Base-by-base conservation (phyloP, 2,113 vertebrate species). In the Trematocara macrostoma region DNA sequence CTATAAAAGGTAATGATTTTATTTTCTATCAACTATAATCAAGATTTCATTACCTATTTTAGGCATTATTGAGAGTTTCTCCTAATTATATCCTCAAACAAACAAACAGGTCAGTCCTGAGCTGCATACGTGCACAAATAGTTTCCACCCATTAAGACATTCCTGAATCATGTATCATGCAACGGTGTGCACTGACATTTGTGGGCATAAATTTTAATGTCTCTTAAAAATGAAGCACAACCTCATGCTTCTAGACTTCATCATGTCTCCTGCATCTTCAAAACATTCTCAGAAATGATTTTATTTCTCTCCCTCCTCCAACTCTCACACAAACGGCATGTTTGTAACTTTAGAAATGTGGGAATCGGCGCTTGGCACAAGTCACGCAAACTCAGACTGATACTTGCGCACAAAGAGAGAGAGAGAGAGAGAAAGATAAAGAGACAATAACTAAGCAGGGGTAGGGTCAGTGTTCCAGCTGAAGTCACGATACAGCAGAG, bases 271-370 rank as follows among this genome's bases (percentile, higher is more conserved):
- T 15, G n/a, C 4, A 9, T 64, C 47, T 34, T 56, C 5, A 18
- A 47, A 85, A 76, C 52, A 12, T 82, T 89, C 56, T 31, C 53
- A 20, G 59, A 29, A 29, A 59, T 53, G 49, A 56, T 87, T 69
- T 67, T 2, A 14, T 90, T 79, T 53, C 59, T 74, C 61, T 38
- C 14, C 47, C 42, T 59, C 20, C 35, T 76, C 84, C 74, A 71
- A 20, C 31, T 49, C 74, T 18, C 79, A 79, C 20, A 78, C 45
- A 40, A 69, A 84, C 20, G 8, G 71, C 84, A 85, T 40, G 55
- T 71, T n/a, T 83, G 89, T 84, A 91, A 90, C 81, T 45, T 84
- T 79, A 88, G 91, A 89, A 86, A 90, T 85, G 88, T 93, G 85
- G 85, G 93, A 90, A 51, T 15, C 42, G 16, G 67, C 74, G 61